Evolutionary conservation across 30 jellyfish, hydroid and myxozoan genomes (phyloP).

Genomic region (Nemopilema nomurai): DNA sequence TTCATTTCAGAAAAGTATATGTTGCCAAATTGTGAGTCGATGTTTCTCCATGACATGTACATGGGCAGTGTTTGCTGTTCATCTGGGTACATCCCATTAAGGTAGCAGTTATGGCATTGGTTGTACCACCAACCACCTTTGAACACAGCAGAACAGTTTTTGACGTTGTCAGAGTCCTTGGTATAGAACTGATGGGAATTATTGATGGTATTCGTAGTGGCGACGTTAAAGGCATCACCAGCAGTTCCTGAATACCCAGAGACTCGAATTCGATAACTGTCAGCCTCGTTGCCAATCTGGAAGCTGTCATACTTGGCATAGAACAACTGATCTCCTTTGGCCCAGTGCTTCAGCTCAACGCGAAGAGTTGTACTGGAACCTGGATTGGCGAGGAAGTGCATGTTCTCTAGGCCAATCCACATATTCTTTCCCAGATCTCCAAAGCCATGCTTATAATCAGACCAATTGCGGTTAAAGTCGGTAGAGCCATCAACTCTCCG

Average conservation of each 20-base stretch:
- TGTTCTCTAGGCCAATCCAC: slow-evolving; percentile 17
- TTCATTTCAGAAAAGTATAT: background rate
- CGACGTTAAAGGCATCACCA: background rate
- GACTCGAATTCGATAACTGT: background rate
- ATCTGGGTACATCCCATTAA: background rate
- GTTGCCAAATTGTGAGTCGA: background rate
- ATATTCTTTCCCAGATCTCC: slow-evolving; percentile 29
- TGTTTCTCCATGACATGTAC: background rate
- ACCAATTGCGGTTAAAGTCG: slow-evolving; percentile 1
- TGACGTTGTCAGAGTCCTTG: background rate
- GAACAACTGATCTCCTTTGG: background rate
- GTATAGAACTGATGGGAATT: no score
- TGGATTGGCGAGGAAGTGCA: background rate
- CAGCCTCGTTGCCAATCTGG: slow-evolving; percentile 13
- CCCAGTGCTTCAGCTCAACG: background rate
- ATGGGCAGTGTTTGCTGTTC: no score
- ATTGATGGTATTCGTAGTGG: background rate
- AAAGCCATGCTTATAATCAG: slow-evolving; percentile 1
- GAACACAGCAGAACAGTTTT: background rate
- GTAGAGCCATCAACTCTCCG: slow-evolving; percentile 28
- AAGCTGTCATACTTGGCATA: slow-evolving; percentile 17
- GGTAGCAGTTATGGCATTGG: background rate
- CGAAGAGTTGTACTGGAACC: background rate
- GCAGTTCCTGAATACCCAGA: background rate
- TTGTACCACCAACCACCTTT: background rate